Percentiles rank a stretch among this genome's conserved stretches.
Evolutionary conservation across 2,113 vertebrate species (phyloP).

Genomic region (Eolophus roseicapilla): DNA sequence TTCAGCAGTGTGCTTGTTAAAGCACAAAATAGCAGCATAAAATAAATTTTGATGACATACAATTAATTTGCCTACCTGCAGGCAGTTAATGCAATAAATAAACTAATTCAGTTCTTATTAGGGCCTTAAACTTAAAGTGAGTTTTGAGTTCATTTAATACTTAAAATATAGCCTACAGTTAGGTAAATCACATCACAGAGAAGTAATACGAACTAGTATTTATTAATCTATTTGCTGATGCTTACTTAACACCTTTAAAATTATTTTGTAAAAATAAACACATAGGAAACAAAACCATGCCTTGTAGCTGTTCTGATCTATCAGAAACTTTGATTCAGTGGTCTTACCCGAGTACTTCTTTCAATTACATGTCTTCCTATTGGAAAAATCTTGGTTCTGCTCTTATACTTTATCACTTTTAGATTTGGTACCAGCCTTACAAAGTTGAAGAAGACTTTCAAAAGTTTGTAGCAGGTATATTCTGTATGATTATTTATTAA

Average conservation of each 20-base stretch:
- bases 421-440: background rate
- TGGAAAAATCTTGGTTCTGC: background rate
- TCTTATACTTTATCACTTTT: background rate
- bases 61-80: slow-evolving; percentile 25
- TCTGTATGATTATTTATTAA: background rate
- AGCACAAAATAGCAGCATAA: background rate
- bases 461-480: background rate
- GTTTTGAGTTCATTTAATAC: slow-evolving; percentile 36
- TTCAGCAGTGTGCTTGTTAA: background rate
- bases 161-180: slow-evolving; percentile 20
- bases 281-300: background rate
- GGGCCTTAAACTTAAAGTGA: background rate
- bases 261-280: background rate
- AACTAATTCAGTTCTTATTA: slow-evolving; percentile 30
- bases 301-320: background rate
- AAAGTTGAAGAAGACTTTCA: background rate
- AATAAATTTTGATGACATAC: slow-evolving; percentile 20
- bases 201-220: background rate
- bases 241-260: background rate
- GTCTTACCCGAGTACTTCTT: background rate
- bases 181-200: background rate
- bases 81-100: slow-evolving; percentile 28
- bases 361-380: background rate
- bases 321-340: background rate
- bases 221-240: slow-evolving; percentile 24